phyloP scores from a whole-genome alignment of 2,888 invertebrate genomes.

The Megaustenia siamemsis region DNA sequence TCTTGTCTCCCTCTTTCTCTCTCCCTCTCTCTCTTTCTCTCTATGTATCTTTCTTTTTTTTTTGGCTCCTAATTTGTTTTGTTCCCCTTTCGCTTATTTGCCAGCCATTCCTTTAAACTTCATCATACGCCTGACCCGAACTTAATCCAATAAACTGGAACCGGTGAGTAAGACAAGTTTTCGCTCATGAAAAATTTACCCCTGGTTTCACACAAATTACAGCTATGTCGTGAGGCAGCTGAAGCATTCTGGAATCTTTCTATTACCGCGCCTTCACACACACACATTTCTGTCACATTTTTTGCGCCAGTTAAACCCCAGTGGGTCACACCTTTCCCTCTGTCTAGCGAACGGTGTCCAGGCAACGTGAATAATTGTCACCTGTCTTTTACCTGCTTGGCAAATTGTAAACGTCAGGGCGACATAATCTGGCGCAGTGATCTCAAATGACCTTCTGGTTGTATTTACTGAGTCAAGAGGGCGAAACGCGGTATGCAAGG shows the following conservation, averaged over 20 bases:
- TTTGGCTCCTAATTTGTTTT: too few species aligned
- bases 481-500: too few species aligned
- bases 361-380: neutral
- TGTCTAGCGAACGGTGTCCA: neutral
- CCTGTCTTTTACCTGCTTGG: neutral
- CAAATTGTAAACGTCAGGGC: neutral
- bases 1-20: too few species aligned
- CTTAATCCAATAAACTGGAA: neutral
- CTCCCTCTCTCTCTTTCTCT: too few species aligned
- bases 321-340: neutral
- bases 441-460: too few species aligned
- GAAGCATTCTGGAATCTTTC: neutral
- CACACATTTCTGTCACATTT: neutral
- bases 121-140: neutral
- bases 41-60: too few species aligned
- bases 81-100: too few species aligned
- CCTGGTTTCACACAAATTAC: conserved; percentile 11
- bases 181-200: conserved; percentile 27
- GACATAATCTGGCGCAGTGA: neutral
- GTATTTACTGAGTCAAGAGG: too few species aligned
- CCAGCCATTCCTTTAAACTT: neutral
- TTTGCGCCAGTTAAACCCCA: neutral
- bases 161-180: neutral
- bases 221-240: neutral
- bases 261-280: neutral